These are phyloP conservation scores for Sycobia sp. DNA, from an alignment of 1,140 invertebrate species.

Conservation along the genomic window DNA sequence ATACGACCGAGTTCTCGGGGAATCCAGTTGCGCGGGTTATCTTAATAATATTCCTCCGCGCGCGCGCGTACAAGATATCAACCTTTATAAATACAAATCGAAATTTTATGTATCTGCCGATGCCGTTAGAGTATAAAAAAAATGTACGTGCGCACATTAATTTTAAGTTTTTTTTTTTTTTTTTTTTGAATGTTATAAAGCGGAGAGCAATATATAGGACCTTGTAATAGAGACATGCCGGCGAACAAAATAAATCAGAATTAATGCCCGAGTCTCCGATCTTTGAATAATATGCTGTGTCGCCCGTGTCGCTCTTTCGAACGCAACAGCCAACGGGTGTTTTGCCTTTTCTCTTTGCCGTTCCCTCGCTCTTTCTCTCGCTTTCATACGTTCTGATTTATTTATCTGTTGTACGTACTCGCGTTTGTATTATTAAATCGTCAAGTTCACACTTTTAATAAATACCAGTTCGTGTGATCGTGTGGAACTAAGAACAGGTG, in stretches of 20 bases:
- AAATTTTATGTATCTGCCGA: conserved; percentile 24
- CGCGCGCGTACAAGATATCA: too few relatives aligned
- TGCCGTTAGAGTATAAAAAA: not conserved
- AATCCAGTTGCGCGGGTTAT: not conserved
- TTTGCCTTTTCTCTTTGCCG: not conserved
- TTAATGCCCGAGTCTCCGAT: conserved; percentile 12
- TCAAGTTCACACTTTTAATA: too few relatives aligned
- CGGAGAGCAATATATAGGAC: not conserved
- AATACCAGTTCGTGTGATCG: too few relatives aligned
- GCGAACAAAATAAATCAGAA: conserved; percentile 26
- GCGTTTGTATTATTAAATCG: too few relatives aligned
- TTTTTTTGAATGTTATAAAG: not conserved
- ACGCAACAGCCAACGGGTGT: conserved; percentile 1
- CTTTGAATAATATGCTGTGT: conserved; percentile 7
- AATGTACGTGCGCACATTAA: not conserved
- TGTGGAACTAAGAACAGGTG: too few relatives aligned
- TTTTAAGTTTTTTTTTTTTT: not conserved
- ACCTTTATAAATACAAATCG: conserved; percentile 24
- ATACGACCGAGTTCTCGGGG: too few relatives aligned
- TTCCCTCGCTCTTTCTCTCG: not conserved
- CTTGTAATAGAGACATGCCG: conserved; percentile 16
- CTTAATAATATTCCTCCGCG: conserved; percentile 6
- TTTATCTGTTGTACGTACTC: too few relatives aligned
- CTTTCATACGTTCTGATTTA: too few relatives aligned
- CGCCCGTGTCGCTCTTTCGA: conserved; percentile 10